Percentiles rank a stretch among this genome's conserved stretches.
Conservation (phyloP, 1,140 invertebrate genomes). For the Nephotettix cincticeps region DNA sequence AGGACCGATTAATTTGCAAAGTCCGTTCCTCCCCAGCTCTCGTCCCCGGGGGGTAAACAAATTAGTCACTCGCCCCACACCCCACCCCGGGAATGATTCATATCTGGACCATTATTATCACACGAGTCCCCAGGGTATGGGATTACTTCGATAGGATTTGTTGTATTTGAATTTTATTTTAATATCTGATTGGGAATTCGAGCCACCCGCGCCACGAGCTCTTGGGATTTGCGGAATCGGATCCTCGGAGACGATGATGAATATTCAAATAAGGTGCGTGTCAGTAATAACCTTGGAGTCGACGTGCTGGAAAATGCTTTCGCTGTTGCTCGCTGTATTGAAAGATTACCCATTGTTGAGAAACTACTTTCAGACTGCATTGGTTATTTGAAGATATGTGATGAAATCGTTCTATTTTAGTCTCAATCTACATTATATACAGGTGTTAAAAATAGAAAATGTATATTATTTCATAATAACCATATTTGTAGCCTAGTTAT, state of each 20-base stretch:
- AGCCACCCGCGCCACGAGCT: background rate
- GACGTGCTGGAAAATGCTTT: background rate
- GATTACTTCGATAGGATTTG: slow-evolving; percentile 19
- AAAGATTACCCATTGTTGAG: no score
- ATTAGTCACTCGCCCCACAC: background rate
- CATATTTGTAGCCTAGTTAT: no score
- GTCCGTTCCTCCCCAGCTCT: background rate
- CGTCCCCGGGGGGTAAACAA: slow-evolving; percentile 6
- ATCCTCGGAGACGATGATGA: background rate
- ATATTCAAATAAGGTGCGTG: slow-evolving; percentile 8
- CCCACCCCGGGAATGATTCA: background rate
- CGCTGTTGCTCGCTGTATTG: no score
- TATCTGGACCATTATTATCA: slow-evolving; percentile 15
- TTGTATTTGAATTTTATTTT: slow-evolving; percentile 21
- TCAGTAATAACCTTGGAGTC: background rate
- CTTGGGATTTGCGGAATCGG: slow-evolving; percentile 2
- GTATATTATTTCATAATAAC: no score
- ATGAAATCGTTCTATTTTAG: no score
- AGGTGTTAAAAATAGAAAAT: no score
- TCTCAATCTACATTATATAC: no score
- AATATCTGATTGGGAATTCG: slow-evolving; percentile 21
- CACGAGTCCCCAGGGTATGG: background rate
- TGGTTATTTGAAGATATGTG: no score
- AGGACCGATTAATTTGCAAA: slow-evolving; percentile 11
- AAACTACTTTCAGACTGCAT: no score